phyloP scores from a whole-genome alignment of 2,797 vertebrate species.

The Hydrolagus colliei region DNA sequence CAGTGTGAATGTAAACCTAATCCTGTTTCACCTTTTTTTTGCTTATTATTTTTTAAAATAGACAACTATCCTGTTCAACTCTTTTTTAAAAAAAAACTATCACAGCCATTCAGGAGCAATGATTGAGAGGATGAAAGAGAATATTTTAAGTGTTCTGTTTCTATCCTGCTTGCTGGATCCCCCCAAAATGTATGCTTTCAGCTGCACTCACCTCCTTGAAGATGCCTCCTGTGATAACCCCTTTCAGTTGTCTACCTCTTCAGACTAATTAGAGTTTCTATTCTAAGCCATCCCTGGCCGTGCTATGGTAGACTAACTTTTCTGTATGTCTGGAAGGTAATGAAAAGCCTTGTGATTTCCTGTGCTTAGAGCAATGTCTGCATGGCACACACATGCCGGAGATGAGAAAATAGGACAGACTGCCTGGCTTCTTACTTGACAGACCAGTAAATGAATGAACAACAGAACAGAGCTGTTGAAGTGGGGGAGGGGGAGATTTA shows the following conservation, averaged over 20 bases:
- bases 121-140: background rate
- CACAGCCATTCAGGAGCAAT: background rate
- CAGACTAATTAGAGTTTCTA: constrained; percentile 19
- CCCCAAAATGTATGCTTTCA: background rate
- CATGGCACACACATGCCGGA: background rate
- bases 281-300: background rate
- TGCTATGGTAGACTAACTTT: constrained; percentile 22
- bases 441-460: background rate
- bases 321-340: constrained; percentile 1
- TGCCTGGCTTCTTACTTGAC: background rate
- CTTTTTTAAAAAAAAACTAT: background rate
- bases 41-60: background rate
- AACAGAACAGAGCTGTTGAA: too few species aligned
- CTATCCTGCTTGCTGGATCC: background rate
- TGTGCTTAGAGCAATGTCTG: background rate
- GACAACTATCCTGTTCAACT: background rate
- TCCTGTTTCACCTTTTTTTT: background rate
- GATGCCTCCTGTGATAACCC: constrained; percentile 29
- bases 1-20: background rate
- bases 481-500: background rate
- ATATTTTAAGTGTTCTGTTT: constrained; percentile 1
- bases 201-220: background rate
- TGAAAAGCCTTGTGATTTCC: constrained; percentile 7
- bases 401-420: background rate
- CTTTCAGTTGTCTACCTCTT: background rate